Conservation (phyloP, 64 coral and sea anemone species). For the Montipora cactus region DNA sequence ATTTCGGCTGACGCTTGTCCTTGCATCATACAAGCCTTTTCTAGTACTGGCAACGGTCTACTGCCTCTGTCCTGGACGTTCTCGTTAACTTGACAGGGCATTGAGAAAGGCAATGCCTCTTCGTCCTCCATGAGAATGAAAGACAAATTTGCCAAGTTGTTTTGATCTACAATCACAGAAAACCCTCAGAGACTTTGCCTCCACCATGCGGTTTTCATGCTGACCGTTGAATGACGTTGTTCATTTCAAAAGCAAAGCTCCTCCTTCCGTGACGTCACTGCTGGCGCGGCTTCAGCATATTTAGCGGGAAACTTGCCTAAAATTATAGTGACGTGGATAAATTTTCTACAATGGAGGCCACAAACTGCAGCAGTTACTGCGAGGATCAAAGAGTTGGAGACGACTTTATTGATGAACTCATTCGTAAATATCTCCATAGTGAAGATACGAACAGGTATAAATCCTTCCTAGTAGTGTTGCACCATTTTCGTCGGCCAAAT, state of each 20-base stretch:
- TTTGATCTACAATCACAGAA: not conserved
- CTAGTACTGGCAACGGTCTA: not conserved
- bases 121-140: not conserved
- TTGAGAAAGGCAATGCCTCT: constrained; percentile 15
- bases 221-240: constrained; percentile 50
- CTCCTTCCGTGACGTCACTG: constrained; percentile 46
- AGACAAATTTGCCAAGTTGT: not conserved
- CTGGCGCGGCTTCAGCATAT: constrained; percentile 14
- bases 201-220: constrained; percentile 13
- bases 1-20: constrained; percentile 57
- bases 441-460: constrained; percentile 30
- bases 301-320: constrained; percentile 35
- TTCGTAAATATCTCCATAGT: constrained; percentile 26
- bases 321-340: not conserved
- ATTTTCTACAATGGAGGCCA: not conserved
- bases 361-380: not conserved
- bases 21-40: constrained; percentile 17
- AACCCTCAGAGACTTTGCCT: not conserved
- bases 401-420: constrained; percentile 16
- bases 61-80: not conserved
- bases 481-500: not conserved
- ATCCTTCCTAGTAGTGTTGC: not conserved
- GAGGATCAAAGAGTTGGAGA: constrained; percentile 53
- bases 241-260: constrained; percentile 35
- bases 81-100: not conserved